Percentiles rank a stretch among this genome's conserved stretches.
phyloP scores from a whole-genome alignment of 1,140 invertebrate genomes.

The Drosophila burlai region DNA sequence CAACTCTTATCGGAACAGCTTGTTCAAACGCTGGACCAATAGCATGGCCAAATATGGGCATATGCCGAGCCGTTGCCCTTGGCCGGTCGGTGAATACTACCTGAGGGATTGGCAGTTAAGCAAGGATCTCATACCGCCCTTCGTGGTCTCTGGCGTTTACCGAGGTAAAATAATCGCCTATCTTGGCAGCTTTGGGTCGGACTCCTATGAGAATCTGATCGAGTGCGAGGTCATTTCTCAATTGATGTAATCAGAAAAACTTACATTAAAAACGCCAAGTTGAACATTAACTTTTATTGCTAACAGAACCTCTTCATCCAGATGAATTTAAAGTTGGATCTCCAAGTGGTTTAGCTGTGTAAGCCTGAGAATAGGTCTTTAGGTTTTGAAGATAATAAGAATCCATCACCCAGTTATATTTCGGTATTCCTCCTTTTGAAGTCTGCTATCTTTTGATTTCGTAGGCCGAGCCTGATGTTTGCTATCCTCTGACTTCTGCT shows the following conservation, averaged over 20 bases:
- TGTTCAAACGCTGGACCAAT: conserved; percentile 52
- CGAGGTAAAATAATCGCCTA: conserved; percentile 18
- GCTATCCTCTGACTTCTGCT: conserved; percentile 4
- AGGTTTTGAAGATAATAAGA: neutral
- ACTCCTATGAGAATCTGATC: conserved; percentile 18
- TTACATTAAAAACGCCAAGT: neutral
- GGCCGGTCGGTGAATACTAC: conserved; percentile 43
- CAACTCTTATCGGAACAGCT: conserved; percentile 25
- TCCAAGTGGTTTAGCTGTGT: neutral
- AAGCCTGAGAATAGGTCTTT: neutral
- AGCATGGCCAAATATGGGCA: conserved; percentile 48
- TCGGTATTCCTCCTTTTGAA: neutral
- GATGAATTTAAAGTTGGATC: neutral
- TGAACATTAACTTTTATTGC: neutral
- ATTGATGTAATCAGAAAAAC: conserved; percentile 2
- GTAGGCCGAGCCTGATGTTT: conserved; percentile 7
- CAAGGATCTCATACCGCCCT: conserved; percentile 41
- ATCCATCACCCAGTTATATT: neutral
- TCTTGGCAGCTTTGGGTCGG: conserved; percentile 28
- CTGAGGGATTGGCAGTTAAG: conserved; percentile 34
- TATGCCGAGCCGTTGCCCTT: conserved; percentile 54
- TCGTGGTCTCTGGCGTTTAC: conserved; percentile 58
- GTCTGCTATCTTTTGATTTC: neutral
- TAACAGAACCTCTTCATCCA: no score
- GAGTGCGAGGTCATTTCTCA: conserved; percentile 20